Evolutionary conservation across 2,888 invertebrate species (phyloP).

Genomic region (Nipponacmea schrenckii): DNA sequence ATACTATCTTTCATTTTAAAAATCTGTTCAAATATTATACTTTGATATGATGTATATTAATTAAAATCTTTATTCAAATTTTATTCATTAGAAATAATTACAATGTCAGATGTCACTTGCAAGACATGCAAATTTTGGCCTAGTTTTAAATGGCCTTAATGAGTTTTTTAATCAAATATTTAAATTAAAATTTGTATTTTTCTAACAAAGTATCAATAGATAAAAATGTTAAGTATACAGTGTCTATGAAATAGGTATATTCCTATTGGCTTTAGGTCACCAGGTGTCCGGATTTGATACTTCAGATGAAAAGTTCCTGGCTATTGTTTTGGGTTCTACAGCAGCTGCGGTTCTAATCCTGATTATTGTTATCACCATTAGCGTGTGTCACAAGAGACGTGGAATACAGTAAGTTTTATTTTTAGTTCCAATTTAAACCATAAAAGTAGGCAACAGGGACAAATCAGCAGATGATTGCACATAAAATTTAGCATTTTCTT

Average conservation of each 20-base stretch:
- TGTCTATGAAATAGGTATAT: conserved; percentile 4
- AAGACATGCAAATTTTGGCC: no score
- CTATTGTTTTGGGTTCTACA: conserved; percentile 53
- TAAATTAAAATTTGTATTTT: no score
- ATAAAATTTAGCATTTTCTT: background rate
- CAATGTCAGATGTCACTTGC: no score
- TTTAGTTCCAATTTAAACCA: background rate
- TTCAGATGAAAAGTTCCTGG: conserved; percentile 53
- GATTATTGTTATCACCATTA: conserved; percentile 48
- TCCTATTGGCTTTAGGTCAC: conserved; percentile 10
- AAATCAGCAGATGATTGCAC: background rate
- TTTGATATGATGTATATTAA: no score
- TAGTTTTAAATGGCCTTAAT: no score
- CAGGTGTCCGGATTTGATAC: conserved; percentile 29
- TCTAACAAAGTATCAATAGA: no score
- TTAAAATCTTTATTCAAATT: no score
- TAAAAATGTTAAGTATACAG: background rate
- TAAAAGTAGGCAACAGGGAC: background rate
- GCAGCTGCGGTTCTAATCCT: conserved; percentile 51
- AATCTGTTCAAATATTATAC: no score
- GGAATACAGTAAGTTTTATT: conserved; percentile 20
- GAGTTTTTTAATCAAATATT: no score
- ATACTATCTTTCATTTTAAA: no score
- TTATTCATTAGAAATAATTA: no score
- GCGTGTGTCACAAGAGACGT: conserved; percentile 42